These are phyloP conservation scores for Archocentrus centrarchus DNA, from an alignment of 2,113 vertebrate species.

Conservation along the genomic window DNA sequence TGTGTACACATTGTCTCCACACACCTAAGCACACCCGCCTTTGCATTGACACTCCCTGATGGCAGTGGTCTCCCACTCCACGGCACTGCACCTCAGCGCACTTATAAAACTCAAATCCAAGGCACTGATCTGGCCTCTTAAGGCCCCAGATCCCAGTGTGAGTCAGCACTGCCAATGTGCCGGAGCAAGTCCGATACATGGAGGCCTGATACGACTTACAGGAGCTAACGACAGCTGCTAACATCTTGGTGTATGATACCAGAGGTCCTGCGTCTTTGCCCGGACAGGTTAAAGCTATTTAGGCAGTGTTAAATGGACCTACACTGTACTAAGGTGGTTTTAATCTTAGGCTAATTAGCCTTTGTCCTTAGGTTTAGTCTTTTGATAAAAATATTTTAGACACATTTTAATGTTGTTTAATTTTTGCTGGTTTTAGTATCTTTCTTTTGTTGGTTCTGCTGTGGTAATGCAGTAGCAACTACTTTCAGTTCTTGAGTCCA, in stretches of 20 bases:
- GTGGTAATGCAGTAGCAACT: background rate
- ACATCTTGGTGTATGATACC: background rate
- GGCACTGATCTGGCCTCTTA: background rate
- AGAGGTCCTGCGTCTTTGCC: too few relatives aligned
- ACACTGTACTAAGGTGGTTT: too few relatives aligned
- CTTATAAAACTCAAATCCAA: background rate
- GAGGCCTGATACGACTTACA: background rate
- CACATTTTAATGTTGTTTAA: background rate
- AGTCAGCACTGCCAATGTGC: background rate
- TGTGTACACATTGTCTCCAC: background rate
- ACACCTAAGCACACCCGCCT: background rate
- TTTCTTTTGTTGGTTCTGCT: background rate
- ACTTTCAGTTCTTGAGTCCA: background rate
- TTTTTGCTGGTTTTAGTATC: background rate
- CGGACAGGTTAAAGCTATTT: background rate
- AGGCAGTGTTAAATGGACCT: accelerated
- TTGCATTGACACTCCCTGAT: background rate
- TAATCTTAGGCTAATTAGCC: too few relatives aligned
- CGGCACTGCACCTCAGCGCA: background rate
- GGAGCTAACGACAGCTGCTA: background rate
- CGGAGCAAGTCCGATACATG: accelerated
- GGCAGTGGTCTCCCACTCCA: background rate
- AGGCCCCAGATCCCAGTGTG: background rate
- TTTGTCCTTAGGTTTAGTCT: background rate
- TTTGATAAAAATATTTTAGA: background rate